Evolutionary conservation across 2,113 vertebrate genomes (phyloP), one percentile per base, ranked within the genome.

Genomic region (Cephalopterus ornatus): DNA sequence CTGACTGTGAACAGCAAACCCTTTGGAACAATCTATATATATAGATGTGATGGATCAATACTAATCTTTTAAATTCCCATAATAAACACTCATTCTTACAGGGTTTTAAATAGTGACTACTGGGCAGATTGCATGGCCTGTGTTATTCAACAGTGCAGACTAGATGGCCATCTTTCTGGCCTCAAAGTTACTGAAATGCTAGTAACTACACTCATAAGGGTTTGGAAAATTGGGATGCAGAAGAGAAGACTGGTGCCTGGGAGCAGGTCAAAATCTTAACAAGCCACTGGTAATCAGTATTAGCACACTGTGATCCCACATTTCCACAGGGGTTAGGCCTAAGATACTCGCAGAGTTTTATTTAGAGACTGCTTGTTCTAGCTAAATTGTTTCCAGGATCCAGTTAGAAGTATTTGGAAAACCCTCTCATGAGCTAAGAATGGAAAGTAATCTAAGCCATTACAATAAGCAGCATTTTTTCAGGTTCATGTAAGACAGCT

Each of bases 351-450:
- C 0, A 0, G 5, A 61, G 41, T 75, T 88, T 78, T 91, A 62
- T 82, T 85, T 85, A 74, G 65, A 61, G 32, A 85, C 52, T 82
- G 42, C 76, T 87, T 84, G 53, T 90, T 88, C 52, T 14, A 63
- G 62, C 24, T 67, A 79, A 92, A 79, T 53, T 72, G 86, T 67
- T 95, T 91, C 75, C 75, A 92, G 71, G 46, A 74, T 77, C 50
- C 74, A 56, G 74, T 62, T 33, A 67, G 50, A 73, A 80, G 18
- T 47, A 87, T 56, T 85, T 66, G 41, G 37, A 88, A 94, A 91
- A 71, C 20, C 21, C 27, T 66, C 85, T 63, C 19, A 62, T 41
- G n/a, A 82, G 20, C 42, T 90, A 92, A 91, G 47, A 88, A 88
- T 28, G 78, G 86, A 82, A 96, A 91, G 6, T 23, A 62, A 85